phyloP scores from a whole-genome alignment of 2,888 invertebrate genomes.

The Nymphalis polychloros region DNA sequence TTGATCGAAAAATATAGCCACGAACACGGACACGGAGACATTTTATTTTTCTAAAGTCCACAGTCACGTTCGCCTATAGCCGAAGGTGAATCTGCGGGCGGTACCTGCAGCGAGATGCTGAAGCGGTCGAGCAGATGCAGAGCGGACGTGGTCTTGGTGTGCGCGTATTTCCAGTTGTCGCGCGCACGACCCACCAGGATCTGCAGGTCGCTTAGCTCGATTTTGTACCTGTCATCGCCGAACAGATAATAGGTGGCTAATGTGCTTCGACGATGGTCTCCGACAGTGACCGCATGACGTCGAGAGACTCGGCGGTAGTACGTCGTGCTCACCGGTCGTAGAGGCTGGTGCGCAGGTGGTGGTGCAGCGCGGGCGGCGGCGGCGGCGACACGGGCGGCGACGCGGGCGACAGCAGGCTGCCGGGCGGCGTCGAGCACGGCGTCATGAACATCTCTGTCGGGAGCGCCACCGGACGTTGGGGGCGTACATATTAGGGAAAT shows the following conservation, averaged over 20 bases:
- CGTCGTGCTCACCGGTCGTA: constrained; percentile 60
- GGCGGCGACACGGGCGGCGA: constrained; percentile 83
- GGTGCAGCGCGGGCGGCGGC: constrained; percentile 51
- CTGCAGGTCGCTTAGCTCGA: constrained; percentile 92
- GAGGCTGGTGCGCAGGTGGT: constrained; percentile 59
- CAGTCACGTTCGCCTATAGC: too few species aligned
- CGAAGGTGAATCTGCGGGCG: constrained; percentile 36
- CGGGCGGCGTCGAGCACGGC: constrained; percentile 93
- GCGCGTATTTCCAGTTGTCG: constrained; percentile 95
- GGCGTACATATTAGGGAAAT: too few species aligned
- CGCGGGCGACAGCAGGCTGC: constrained; percentile 85
- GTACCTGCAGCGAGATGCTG: constrained; percentile 83
- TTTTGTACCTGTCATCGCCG: constrained; percentile 81
- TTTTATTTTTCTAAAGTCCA: too few species aligned
- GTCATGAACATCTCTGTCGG: constrained; percentile 88
- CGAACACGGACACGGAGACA: too few species aligned
- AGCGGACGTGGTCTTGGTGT: constrained; percentile 90
- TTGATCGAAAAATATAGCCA: too few species aligned
- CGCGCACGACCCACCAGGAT: constrained; percentile 93
- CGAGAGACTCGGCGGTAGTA: not conserved
- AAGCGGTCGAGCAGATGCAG: constrained; percentile 93
- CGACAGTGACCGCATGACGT: too few species aligned
- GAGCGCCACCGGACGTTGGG: too few species aligned
- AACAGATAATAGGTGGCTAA: too few species aligned
- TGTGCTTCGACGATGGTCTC: too few species aligned